Evolutionary conservation across 2,888 invertebrate genomes (phyloP).

Genomic region (Notocelia uddmanniana): DNA sequence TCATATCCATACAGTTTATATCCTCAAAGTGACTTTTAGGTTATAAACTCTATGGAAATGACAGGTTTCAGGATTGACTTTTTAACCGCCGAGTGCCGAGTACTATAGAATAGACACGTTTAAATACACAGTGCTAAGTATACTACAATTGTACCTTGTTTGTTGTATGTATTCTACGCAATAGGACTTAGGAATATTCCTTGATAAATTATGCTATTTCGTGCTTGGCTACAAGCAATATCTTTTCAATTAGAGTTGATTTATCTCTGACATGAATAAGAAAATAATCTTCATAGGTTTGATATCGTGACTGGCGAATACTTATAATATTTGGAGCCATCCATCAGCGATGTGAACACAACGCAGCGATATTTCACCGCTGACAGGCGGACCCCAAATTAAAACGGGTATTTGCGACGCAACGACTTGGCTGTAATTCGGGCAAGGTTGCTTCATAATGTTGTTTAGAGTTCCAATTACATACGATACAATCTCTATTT

Average conservation of each 20-base stretch:
- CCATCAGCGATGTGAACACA: slow-evolving; percentile 9
- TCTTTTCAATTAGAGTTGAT: slow-evolving; percentile 16
- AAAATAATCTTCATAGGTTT: not conserved
- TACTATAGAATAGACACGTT: too few relatives aligned
- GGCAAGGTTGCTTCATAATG: not conserved
- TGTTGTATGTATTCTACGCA: too few relatives aligned
- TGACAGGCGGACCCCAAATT: slow-evolving; percentile 3
- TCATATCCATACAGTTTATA: too few relatives aligned
- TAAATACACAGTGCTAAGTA: too few relatives aligned
- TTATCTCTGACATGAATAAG: slow-evolving; percentile 6
- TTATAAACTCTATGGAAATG: too few relatives aligned
- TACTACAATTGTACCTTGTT: too few relatives aligned
- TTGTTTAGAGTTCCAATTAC: slow-evolving; percentile 7
- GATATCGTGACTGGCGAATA: slow-evolving; percentile 5
- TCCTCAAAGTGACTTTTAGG: too few relatives aligned
- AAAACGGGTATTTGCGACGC: not conserved
- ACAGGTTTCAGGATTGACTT: too few relatives aligned
- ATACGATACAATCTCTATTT: not conserved
- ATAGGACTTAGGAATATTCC: not conserved
- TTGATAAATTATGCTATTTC: not conserved
- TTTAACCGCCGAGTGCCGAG: too few relatives aligned
- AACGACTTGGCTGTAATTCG: not conserved
- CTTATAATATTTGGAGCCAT: slow-evolving; percentile 9
- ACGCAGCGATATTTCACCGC: slow-evolving; percentile 1
- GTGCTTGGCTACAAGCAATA: not conserved